Conservation (phyloP, 1,140 invertebrate species). For the Plodia interpunctella region DNA sequence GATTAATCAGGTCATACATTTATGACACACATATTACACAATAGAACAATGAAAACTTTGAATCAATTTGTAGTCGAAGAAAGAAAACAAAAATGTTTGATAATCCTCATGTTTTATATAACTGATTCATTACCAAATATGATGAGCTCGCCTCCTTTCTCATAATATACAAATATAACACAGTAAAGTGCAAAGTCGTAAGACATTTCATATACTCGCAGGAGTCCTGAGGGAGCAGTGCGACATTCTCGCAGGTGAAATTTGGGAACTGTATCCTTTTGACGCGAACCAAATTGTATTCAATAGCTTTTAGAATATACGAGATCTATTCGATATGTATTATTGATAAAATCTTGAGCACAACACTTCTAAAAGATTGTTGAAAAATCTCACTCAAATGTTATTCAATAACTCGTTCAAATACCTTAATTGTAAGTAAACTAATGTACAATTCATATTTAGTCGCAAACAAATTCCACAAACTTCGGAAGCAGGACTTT, state of each 20-base stretch:
- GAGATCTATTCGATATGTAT: neutral
- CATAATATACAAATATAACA: neutral
- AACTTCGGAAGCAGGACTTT: neutral
- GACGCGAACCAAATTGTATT: slow-evolving; percentile 33
- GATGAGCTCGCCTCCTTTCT: neutral
- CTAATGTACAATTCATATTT: no score
- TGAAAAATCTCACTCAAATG: neutral
- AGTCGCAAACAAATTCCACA: no score
- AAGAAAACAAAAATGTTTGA: no score
- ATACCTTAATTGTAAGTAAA: no score
- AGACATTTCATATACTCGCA: slow-evolving; percentile 42
- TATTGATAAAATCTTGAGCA: neutral
- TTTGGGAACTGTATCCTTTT: slow-evolving; percentile 35
- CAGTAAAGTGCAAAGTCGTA: slow-evolving; percentile 22
- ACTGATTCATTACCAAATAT: no score
- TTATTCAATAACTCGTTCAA: no score
- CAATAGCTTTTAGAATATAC: slow-evolving; percentile 31
- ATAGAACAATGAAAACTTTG: no score
- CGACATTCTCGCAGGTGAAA: slow-evolving; percentile 34
- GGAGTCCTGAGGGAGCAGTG: slow-evolving; percentile 28
- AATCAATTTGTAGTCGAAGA: no score
- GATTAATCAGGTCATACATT: no score
- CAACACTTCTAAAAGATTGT: neutral
- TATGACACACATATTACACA: no score
- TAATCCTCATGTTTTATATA: no score